Percentiles rank a stretch among this genome's conserved stretches.
phyloP scores from a whole-genome alignment of 2,113 vertebrate species.

The Syrmaticus mikado region DNA sequence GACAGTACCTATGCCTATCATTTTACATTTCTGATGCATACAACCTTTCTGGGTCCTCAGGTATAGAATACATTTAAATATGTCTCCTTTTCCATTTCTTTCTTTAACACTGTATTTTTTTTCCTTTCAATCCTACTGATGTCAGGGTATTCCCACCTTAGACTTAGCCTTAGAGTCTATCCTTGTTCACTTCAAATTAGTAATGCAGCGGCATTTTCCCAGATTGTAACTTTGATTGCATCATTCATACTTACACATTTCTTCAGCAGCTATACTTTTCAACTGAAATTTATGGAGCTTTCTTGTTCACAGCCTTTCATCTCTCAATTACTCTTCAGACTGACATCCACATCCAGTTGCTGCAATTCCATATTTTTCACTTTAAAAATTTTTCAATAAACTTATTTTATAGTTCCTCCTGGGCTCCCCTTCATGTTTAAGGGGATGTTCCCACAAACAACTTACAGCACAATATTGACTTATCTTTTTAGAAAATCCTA shows the following conservation, averaged over 20 bases:
- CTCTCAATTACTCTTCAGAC: neutral
- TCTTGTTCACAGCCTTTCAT: neutral
- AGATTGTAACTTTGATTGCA: neutral
- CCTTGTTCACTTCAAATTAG: neutral
- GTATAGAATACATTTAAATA: neutral
- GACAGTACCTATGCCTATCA: neutral
- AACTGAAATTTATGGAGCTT: neutral
- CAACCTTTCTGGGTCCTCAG: neutral
- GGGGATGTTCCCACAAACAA: neutral
- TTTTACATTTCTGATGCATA: neutral
- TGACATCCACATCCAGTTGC: neutral
- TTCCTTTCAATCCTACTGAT: neutral
- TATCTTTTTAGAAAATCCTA: neutral
- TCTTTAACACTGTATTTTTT: neutral
- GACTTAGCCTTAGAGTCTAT: too few relatives aligned
- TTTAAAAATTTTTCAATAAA: neutral
- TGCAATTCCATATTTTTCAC: neutral
- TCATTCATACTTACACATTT: neutral
- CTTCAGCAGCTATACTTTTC: neutral
- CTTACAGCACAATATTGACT: neutral
- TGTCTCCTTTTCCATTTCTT: neutral
- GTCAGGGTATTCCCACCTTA: neutral
- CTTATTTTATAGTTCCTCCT: neutral
- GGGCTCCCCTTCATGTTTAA: neutral
- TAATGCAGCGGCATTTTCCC: neutral